Evolutionary conservation across 2,113 vertebrate species (phyloP).

Genomic region (Esox niger): DNA sequence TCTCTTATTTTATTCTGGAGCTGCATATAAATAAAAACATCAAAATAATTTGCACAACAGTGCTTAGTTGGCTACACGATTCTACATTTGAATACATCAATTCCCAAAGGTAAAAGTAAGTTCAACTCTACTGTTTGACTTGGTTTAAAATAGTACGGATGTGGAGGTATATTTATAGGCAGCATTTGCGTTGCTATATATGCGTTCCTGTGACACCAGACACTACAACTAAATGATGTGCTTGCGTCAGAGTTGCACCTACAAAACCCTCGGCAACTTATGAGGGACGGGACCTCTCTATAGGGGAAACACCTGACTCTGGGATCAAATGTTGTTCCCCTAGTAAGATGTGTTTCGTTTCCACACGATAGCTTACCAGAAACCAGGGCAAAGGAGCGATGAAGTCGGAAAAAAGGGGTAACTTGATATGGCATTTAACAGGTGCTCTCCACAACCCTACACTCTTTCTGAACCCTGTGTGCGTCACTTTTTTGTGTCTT

Average conservation of each 20-base stretch:
- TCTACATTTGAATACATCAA: conserved; percentile 1
- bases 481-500: conserved; percentile 45
- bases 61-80: background rate
- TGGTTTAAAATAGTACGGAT: conserved; percentile 64
- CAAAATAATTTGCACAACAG: background rate
- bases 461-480: conserved; percentile 32
- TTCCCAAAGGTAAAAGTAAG: conserved; percentile 41
- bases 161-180: conserved; percentile 77
- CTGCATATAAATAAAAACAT: too few relatives aligned
- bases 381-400: conserved; percentile 71
- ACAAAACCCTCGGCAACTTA: conserved; percentile 85
- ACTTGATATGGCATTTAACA: conserved; percentile 82
- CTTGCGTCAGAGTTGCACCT: conserved; percentile 93
- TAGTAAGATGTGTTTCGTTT: conserved; percentile 75
- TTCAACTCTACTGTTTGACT: conserved; percentile 51
- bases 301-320: conserved; percentile 80
- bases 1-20: too few relatives aligned
- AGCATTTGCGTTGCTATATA: conserved; percentile 84
- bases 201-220: conserved; percentile 79
- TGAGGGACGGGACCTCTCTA: conserved; percentile 76
- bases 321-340: conserved; percentile 81
- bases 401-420: conserved; percentile 50
- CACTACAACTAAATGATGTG: conserved; percentile 83
- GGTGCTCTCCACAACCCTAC: conserved; percentile 69
- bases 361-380: conserved; percentile 68